These are phyloP conservation scores for Rhamnusium bicolor DNA, from an alignment of 2,888 invertebrate genomes.

Conservation along the genomic window DNA sequence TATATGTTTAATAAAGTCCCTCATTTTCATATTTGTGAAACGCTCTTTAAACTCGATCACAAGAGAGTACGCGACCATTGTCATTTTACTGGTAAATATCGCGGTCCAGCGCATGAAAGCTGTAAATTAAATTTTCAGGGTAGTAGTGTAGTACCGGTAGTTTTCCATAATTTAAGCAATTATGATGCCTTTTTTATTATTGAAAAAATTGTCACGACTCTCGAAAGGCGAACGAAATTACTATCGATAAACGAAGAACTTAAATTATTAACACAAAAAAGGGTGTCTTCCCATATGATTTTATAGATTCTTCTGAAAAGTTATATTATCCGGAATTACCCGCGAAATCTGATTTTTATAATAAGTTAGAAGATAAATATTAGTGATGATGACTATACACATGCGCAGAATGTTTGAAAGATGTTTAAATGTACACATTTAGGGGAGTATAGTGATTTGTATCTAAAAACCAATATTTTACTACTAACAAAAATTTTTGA, in stretches of 20 bases:
- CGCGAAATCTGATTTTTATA: too few relatives aligned
- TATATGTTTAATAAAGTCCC: neutral
- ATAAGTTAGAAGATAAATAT: too few relatives aligned
- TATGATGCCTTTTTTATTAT: conserved; percentile 29
- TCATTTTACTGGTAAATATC: conserved; percentile 9
- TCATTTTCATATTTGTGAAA: neutral
- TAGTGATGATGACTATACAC: conserved; percentile 60
- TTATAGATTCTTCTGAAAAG: too few relatives aligned
- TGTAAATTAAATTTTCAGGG: conserved; percentile 37
- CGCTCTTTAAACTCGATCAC: neutral
- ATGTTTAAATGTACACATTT: conserved; percentile 56
- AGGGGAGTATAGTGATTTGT: conserved; percentile 61
- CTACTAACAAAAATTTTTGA: conserved; percentile 32
- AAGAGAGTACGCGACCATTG: conserved; percentile 21
- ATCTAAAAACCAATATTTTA: conserved; percentile 56
- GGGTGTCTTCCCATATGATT: neutral
- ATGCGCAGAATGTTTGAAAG: conserved; percentile 60
- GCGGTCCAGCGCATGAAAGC: conserved; percentile 25
- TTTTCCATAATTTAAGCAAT: conserved; percentile 29
- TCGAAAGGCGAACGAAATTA: neutral
- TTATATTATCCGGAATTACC: too few relatives aligned
- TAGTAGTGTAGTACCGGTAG: conserved; percentile 9
- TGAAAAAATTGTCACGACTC: neutral
- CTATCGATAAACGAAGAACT: conserved; percentile 18
- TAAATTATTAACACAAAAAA: neutral